A percentile compares a stretch with the other conserved stretches of the same genome.
Conservation (phyloP, 64 coral and sea anemone genomes). For the Stylophora pistillata region DNA sequence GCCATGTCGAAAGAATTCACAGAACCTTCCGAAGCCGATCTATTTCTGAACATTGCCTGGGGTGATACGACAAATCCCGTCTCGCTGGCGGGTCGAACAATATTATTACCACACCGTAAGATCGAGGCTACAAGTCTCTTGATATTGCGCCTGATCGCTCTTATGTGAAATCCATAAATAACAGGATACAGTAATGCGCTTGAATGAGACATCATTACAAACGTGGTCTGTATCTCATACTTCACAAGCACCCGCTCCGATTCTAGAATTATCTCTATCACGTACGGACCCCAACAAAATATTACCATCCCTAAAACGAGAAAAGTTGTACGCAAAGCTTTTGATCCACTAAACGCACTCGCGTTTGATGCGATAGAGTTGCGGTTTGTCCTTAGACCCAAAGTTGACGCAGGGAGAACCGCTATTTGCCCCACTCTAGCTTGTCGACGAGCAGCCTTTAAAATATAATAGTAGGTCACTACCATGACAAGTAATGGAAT, state of each 20-base stretch:
- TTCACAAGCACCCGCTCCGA: conserved; percentile 51
- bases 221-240: conserved; percentile 52
- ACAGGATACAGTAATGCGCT: conserved; percentile 70
- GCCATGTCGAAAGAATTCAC: conserved; percentile 71
- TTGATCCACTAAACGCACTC: conserved; percentile 71
- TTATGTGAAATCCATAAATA: conserved; percentile 90
- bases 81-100: conserved; percentile 62
- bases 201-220: conserved; percentile 59
- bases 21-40: conserved; percentile 80
- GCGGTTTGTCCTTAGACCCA: conserved; percentile 3
- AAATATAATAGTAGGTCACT: conserved; percentile 82
- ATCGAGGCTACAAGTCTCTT: conserved; percentile 20
- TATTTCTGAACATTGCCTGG: conserved; percentile 58
- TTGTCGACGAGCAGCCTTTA: conserved; percentile 85
- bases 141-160: conserved; percentile 70
- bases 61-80: conserved; percentile 67
- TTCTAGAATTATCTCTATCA: conserved; percentile 71
- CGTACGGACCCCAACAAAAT: conserved; percentile 85
- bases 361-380: conserved; percentile 68
- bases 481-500: conserved; percentile 69
- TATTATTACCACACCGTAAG: conserved; percentile 45
- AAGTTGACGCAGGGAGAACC: conserved; percentile 40
- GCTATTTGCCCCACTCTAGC: conserved; percentile 75
- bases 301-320: conserved; percentile 69
- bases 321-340: conserved; percentile 77